These are phyloP conservation scores for Drosophila biarmipes DNA, from an alignment of 1,140 invertebrate genomes.

Conservation along the genomic window DNA sequence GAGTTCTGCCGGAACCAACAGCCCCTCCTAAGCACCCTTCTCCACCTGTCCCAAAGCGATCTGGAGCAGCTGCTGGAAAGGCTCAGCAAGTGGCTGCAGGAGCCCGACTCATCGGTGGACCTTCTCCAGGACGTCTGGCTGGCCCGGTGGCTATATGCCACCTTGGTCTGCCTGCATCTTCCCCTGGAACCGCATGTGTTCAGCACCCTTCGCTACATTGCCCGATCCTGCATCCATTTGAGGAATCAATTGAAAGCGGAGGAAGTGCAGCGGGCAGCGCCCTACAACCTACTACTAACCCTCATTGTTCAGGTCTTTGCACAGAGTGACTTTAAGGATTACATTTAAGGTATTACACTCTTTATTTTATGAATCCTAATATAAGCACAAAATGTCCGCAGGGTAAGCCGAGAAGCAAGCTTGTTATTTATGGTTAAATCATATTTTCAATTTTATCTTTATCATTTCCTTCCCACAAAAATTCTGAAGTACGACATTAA, in stretches of 20 bases:
- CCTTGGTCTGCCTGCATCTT: slow-evolving; percentile 70
- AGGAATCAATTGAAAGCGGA: slow-evolving; percentile 50
- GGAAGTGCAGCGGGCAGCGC: slow-evolving; percentile 61
- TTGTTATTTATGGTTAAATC: neutral
- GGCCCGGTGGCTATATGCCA: slow-evolving; percentile 75
- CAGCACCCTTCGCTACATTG: slow-evolving; percentile 72
- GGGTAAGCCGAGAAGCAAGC: neutral
- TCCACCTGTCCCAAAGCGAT: slow-evolving; percentile 64
- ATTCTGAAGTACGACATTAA: neutral
- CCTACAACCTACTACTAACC: slow-evolving; percentile 76
- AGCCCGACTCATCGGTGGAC: slow-evolving; percentile 37
- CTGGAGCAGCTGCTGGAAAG: slow-evolving; percentile 72
- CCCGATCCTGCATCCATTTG: slow-evolving; percentile 60
- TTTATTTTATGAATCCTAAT: slow-evolving; percentile 13
- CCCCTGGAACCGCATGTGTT: slow-evolving; percentile 77
- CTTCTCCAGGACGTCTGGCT: slow-evolving; percentile 66
- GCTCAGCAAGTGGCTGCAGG: slow-evolving; percentile 67
- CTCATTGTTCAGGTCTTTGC: slow-evolving; percentile 67
- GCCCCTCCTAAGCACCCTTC: slow-evolving; percentile 64
- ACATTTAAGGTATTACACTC: slow-evolving; percentile 37
- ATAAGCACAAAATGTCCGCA: slow-evolving; percentile 7
- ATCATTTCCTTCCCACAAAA: neutral
- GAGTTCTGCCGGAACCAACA: slow-evolving; percentile 62
- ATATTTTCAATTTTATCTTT: neutral
- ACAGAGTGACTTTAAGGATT: slow-evolving; percentile 68